Base-by-base conservation (phyloP, 2,113 vertebrate species). In the Grus americana region DNA sequence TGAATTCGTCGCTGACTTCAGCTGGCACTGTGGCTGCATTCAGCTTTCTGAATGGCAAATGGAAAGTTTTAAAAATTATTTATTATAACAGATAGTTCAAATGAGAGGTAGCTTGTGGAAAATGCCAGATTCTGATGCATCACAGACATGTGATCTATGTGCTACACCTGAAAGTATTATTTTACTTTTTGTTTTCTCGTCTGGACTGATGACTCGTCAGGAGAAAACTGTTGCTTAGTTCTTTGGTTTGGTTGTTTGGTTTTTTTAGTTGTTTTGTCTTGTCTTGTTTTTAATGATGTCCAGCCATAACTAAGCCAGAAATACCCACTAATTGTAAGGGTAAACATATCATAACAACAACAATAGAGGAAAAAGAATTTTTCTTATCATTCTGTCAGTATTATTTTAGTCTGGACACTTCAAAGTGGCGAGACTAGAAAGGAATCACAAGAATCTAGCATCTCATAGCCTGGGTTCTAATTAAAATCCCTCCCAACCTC, bases 401-500 rank as follows among this genome's bases (percentile, higher is more conserved):
- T 57, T 72, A 68, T 89, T 94, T 92, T 63, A 91, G 59, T 55
- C 38, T 22, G 26, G 34, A 26, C 19, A 30, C 70, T 93, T 91
- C 50, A 86, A 68, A 94, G 76, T 74, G 23, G 70, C 68, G 88
- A 27, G 47, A 71, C 68, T 81, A 79, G 61, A 95, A 95, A 83
- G 62, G 23, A 87, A 55, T 78, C 78, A 20, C 21, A 74, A 85
- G 55, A 75, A 74, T 81, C 26, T 59, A 74, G 23, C 71, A 71
- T 86, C 44, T 70, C 42, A 34, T 47, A 58, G 61, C 54, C 73
- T 86, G 34, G 58, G 38, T 74, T 95, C 73, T 97, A 95, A 95
- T 95, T 95, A 94, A 92, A 93, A 89, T 86, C 70, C 61, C 40
- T 91, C 44, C 65, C 52, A 81, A 46, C 36, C 52, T 93, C 86